These are phyloP conservation scores for Chionodraco myersi DNA, from an alignment of 2,113 vertebrate species.

Conservation along the genomic window DNA sequence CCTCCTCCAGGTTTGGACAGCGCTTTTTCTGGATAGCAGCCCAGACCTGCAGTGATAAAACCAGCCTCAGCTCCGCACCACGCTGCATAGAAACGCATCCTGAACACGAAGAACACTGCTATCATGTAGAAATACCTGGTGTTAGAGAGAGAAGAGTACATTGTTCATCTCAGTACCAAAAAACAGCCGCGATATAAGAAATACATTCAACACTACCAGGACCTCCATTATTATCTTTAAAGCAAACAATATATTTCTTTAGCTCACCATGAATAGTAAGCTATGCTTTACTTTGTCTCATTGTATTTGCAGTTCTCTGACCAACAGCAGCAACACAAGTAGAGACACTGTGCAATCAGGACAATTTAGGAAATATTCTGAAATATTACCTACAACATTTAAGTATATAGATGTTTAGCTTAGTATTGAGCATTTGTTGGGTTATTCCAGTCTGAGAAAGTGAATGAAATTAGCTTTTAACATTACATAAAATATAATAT, in stretches of 20 bases:
- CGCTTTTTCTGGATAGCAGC: constrained; percentile 89
- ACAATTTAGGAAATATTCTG: too few species aligned
- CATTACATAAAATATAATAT: too few species aligned
- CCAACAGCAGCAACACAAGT: background rate
- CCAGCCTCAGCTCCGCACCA: constrained; percentile 91
- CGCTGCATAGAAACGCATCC: constrained; percentile 93
- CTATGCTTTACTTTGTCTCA: background rate
- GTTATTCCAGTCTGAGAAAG: too few species aligned
- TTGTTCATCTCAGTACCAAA: background rate
- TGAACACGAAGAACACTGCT: constrained; percentile 90
- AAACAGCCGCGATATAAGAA: background rate
- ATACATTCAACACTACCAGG: background rate
- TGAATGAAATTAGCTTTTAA: too few species aligned
- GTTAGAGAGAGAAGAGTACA: background rate
- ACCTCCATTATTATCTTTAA: background rate
- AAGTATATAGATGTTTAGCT: too few species aligned
- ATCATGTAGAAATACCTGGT: constrained; percentile 91
- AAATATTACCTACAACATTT: too few species aligned
- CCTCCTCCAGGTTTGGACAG: constrained; percentile 89
- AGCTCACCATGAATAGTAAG: background rate
- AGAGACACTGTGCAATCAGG: too few species aligned
- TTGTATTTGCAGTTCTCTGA: background rate
- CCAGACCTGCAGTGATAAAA: constrained; percentile 91
- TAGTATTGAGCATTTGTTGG: too few species aligned
- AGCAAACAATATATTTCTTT: background rate